Conservation (phyloP, 2,797 vertebrate genomes). For the Schizothorax lantsangensis region DNA sequence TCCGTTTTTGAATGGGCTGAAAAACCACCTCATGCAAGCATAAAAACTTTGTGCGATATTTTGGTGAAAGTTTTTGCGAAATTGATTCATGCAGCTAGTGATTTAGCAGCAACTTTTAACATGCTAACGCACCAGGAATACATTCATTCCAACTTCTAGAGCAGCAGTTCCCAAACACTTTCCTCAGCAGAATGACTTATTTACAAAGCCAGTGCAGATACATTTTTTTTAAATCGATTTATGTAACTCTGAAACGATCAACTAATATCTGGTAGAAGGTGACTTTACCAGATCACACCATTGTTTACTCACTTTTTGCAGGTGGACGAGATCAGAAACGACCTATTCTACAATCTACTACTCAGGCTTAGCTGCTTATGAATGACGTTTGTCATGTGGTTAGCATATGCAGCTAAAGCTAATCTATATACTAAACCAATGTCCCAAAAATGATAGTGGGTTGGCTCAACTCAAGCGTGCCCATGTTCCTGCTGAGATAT, state of each 20-base stretch:
- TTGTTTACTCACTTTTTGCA: not conserved
- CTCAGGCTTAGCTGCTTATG: not conserved
- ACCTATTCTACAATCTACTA: not conserved
- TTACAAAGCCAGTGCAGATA: not conserved
- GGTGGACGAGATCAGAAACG: not conserved
- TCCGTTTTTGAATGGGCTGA: too few relatives aligned
- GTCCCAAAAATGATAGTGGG: constrained; percentile 70
- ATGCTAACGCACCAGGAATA: constrained; percentile 71
- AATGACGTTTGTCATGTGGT: not conserved
- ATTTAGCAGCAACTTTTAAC: constrained; percentile 74
- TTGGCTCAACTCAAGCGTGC: constrained; percentile 55
- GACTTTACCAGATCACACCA: not conserved
- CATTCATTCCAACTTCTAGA: constrained; percentile 73
- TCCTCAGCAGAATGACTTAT: not conserved
- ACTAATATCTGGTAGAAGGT: not conserved
- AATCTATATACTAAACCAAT: constrained; percentile 74
- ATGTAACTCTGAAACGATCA: not conserved
- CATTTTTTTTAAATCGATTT: not conserved
- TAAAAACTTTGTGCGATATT: too few relatives aligned
- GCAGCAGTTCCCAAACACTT: not conserved
- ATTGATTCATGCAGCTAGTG: not conserved
- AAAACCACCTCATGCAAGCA: too few relatives aligned
- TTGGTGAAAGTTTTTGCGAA: too few relatives aligned
- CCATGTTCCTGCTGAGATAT: constrained; percentile 32
- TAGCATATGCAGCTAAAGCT: constrained; percentile 47